Evolutionary conservation across 2,113 vertebrate genomes (phyloP), one percentile per base, ranked within the genome.

Genomic region (Anthoscopus minutus): DNA sequence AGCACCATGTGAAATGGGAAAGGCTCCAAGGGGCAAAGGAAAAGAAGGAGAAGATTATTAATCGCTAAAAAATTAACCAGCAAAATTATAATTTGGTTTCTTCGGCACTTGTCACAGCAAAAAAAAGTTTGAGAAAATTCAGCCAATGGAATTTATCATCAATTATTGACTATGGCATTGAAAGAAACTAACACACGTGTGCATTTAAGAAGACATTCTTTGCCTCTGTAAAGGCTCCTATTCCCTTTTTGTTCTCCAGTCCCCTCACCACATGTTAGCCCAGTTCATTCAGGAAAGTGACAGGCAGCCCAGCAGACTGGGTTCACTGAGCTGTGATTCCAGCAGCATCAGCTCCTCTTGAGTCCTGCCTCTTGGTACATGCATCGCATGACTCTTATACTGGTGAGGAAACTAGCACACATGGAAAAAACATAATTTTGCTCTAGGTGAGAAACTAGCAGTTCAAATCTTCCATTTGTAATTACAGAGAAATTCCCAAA

Each of bases 221-320:
- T 37, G 17, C 20, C 10, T 53, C 50, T 44, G 24, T 16, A 73
- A 89, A 93, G 54, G 5, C n/a, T 53, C 24, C 37, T 51, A 33
- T 4, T 2, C 23, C 1, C 9, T 33, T 65, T 69, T 35, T 18
- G 4, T 14, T 51, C 21, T 65, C 21, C 33, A 27, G 13, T 21
- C 8, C 19, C 8, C 23, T 47, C 17, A 50, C 3, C 4, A 30
- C 19, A n/a, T 2, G 0, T 45, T 25, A 78, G 24, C 5, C 25
- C 12, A 45, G 25, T 47, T 20, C 48, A 45, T 65, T 65, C 42
- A 56, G 8, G 22, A 22, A 84, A 35, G 31, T 23, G 24, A 40
- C n/a, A 73, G 17, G 14, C 13, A 88, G 14, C 1, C 2, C 28
- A 80, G 60, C 7, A 60, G 18, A 28, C 12, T 42, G 14, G 4